Evolutionary conservation across 2,797 vertebrate species (phyloP).

Genomic region (Notamacropus eugenii): DNA sequence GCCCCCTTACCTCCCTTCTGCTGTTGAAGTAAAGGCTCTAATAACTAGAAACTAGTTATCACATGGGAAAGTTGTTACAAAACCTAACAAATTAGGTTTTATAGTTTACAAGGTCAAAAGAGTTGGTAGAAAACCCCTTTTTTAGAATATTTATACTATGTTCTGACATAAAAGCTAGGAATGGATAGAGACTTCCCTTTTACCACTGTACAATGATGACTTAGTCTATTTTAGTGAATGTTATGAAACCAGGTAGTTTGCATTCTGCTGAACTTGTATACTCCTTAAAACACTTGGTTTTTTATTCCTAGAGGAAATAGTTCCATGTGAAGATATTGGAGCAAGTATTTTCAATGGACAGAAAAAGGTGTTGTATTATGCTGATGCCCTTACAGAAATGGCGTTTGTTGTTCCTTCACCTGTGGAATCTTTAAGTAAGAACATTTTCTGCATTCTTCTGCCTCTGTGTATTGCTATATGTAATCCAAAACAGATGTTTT

Average conservation of each 20-base stretch:
- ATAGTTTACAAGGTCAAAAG: conserved; percentile 22
- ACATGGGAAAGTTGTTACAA: conserved; percentile 25
- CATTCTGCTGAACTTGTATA: neutral
- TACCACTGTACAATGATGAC: neutral
- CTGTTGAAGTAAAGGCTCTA: conserved; percentile 7
- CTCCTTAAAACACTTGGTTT: conserved; percentile 54
- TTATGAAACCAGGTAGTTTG: conserved; percentile 23
- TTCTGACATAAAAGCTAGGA: conserved; percentile 36
- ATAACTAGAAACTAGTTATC: conserved; percentile 25
- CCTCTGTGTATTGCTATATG: neutral
- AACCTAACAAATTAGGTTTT: conserved; percentile 57
- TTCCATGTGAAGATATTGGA: conserved; percentile 88
- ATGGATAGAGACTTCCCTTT: conserved; percentile 33
- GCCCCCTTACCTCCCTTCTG: neutral
- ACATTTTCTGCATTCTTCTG: conserved; percentile 32
- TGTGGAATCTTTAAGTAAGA: conserved; percentile 92
- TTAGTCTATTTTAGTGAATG: conserved; percentile 50
- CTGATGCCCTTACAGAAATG: conserved; percentile 92
- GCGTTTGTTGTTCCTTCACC: conserved; percentile 93
- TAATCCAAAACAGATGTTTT: neutral
- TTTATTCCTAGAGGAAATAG: conserved; percentile 87
- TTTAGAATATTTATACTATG: conserved; percentile 28
- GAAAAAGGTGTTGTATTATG: conserved; percentile 91
- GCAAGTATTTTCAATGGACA: conserved; percentile 93
- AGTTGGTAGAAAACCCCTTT: conserved; percentile 47